Evolutionary conservation across 2,113 vertebrate species (phyloP), one percentile per base, ranked within the genome.

Genomic region (Mormyrus lacerda): DNA sequence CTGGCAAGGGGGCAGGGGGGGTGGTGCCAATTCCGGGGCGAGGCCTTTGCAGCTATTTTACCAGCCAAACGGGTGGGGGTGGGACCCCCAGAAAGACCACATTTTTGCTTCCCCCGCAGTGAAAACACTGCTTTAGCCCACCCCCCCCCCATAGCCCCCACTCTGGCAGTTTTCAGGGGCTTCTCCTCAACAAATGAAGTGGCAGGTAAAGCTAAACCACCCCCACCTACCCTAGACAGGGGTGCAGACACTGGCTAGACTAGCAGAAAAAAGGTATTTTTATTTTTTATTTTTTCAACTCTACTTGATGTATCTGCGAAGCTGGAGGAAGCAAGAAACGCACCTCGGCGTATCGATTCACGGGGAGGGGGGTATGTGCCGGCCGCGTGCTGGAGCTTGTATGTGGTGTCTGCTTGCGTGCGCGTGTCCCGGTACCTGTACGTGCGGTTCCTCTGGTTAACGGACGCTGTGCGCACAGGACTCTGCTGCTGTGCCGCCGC

Each of bases 371-470:
- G 73, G 73, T 31, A 13, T 39, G 31, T 31, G 69, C 9, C 3
- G 61, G 1, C 35, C 15, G 27, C n/a, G 61, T 69, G n/a, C 24
- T 7, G 2, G 9, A 11, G 61, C n/a, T 0, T 65, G 61, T 35
- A 2, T 76, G 69, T n/a, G 27, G 35, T 79, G 69, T 76, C 53
- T 55, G 73, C 35, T 79, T 6, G 73, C 35, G 73, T 42, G 73
- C 2, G 3, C 44, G 48, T 35, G 21, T 92, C 88, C 47, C 3
- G 93, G 94, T 98, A 99, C 98, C 98, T 99, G 97, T 97, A 97
- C 17, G 98, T 98, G 94, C 97, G 96, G 94, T 97, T 97, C 93
- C 98, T 97, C 91, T 98, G 98, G 95, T 96, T 97, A 88, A 98
- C 96, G 90, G 98, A 97, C 93, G 98, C 98, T 11, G 98, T 99